Conservation (phyloP, 2,797 vertebrate species). For the Danio albolineatus region DNA sequence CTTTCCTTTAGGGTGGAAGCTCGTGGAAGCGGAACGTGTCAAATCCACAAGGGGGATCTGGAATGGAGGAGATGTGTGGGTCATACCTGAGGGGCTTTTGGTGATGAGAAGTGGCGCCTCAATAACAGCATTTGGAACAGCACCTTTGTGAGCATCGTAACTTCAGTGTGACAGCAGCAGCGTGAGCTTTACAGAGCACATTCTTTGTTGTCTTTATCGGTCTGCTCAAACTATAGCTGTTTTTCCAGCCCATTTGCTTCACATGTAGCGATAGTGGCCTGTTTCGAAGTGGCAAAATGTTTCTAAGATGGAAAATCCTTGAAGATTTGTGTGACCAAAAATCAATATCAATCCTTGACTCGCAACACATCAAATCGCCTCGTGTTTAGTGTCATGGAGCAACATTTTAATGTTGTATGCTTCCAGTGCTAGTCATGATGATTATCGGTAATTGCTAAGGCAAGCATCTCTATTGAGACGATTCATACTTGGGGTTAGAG, state of each 20-base stretch:
- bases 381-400: slow-evolving; percentile 11
- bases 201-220: slow-evolving; percentile 41
- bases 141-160: slow-evolving; percentile 41
- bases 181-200: not conserved
- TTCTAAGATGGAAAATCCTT: slow-evolving; percentile 24
- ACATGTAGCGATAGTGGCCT: slow-evolving; percentile 8
- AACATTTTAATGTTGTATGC: not conserved
- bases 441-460: not conserved
- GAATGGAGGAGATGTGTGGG: slow-evolving; percentile 30
- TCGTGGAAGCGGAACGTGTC: slow-evolving; percentile 47
- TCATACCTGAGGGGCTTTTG: slow-evolving; percentile 47
- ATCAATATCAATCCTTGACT: slow-evolving; percentile 29
- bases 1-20: slow-evolving; percentile 41
- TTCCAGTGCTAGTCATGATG: not conserved
- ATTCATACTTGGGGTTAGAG: not conserved
- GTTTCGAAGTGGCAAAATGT: slow-evolving; percentile 20
- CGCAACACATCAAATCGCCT: not conserved
- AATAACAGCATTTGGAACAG: slow-evolving; percentile 41
- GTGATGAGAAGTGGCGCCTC: slow-evolving; percentile 43
- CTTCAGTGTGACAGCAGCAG: not conserved
- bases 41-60: slow-evolving; percentile 38
- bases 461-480: not conserved
- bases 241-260: slow-evolving; percentile 40
- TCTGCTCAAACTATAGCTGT: slow-evolving; percentile 25
- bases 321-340: slow-evolving; percentile 35